Evolutionary conservation across 2,888 invertebrate genomes (phyloP), one percentile per base, ranked within the genome.

Genomic region (Ceraclea dissimilis): DNA sequence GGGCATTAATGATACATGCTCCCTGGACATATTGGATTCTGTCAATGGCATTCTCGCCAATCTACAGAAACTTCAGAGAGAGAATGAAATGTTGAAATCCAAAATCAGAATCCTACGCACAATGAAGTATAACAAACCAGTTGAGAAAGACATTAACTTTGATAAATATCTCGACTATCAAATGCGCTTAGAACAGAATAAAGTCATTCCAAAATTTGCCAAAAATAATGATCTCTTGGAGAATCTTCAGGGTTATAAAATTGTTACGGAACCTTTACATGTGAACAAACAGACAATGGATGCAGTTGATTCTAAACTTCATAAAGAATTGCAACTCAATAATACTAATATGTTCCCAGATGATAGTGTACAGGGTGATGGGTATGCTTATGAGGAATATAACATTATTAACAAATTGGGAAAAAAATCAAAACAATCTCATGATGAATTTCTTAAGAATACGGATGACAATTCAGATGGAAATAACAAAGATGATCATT

Each of bases 41-140:
- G 71, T 77, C 11, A 77, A 76, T 62, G 75, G 76, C 67, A 71
- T 78, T 58, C 63, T 78, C 52, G 75, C 75, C 13, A 76, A 75
- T 64, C 66, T 77, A 47, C 77, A 77, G 61, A 76, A 77, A 65
- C 65, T 78, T 22, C 76, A 77, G 66, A 75, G 76, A 65, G 78
- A 78, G 67, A 78, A 77, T 67, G 69, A 72, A 2, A 47, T 60
- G 31, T 54, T 62, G n/a, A 62, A 60, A 43, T 58, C 58, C 2
- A 54, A 62, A 55, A 57, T 62, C 2, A 58, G 52, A 34, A 39
- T 56, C 21, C 43, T 62, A n/a, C 58, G 58, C 20, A 54, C 49
- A 6, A 51, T 54, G 56, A 54, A 52, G 16, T 31, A 51, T 39
- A 52, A 49, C n/a, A 57, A 54, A 49, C 33, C 49, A 1, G 44